Percentiles rank a stretch among this genome's conserved stretches.
phyloP scores from a whole-genome alignment of 2,888 invertebrate species.

The Drosophila rubida region DNA sequence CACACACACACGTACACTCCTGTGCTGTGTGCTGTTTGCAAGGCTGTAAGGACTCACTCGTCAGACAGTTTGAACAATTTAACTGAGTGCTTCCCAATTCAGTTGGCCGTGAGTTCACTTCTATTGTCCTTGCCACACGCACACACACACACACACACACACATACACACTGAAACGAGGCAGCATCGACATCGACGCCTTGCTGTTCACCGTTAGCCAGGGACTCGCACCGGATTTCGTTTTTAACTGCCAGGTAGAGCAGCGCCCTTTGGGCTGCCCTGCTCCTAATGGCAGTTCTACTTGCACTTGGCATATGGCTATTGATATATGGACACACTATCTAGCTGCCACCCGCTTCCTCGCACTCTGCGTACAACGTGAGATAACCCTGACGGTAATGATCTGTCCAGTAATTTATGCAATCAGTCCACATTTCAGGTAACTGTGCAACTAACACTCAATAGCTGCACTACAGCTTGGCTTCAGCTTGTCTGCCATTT shows the following conservation, averaged over 20 bases:
- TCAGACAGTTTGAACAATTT: constrained; percentile 69
- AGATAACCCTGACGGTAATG: constrained; percentile 1
- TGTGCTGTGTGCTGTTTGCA: constrained; percentile 15
- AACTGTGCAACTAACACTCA: not conserved
- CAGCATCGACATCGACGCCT: constrained; percentile 53
- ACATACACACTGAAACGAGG: not conserved
- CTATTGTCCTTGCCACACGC: constrained; percentile 69
- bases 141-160: not conserved
- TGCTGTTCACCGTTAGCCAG: constrained; percentile 33
- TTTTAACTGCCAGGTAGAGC: constrained; percentile 20
- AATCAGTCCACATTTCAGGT: not conserved
- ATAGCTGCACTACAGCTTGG: not conserved
- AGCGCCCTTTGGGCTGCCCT: constrained; percentile 9
- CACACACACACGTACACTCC: not conserved
- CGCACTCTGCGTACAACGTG: not conserved
- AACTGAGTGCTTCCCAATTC: constrained; percentile 68
- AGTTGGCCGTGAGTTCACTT: constrained; percentile 28
- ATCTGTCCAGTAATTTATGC: not conserved
- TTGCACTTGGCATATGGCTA: constrained; percentile 22
- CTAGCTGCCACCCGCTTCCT: not conserved
- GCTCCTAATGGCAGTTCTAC: constrained; percentile 41
- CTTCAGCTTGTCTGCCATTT: not conserved
- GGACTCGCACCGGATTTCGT: constrained; percentile 14
- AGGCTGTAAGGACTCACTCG: constrained; percentile 19
- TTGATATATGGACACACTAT: constrained; percentile 44